Evolutionary conservation across 2,797 vertebrate genomes (phyloP).

Genomic region (Allobates femoralis): DNA sequence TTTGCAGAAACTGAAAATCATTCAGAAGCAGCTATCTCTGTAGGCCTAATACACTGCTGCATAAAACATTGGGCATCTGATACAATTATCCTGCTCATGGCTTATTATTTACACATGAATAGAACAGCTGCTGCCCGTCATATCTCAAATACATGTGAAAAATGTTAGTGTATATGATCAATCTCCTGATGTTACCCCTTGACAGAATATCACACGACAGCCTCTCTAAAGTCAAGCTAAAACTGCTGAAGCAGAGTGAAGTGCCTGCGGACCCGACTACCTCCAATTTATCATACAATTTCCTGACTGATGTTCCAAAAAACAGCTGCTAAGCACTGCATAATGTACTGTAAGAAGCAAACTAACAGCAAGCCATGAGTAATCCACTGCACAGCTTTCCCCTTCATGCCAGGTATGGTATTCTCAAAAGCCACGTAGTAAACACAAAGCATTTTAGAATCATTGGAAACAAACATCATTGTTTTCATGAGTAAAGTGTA

Average conservation of each 20-base stretch:
- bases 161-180: conserved; percentile 70
- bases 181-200: conserved; percentile 72
- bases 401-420: not conserved
- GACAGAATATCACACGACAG: conserved; percentile 77
- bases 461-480: not conserved
- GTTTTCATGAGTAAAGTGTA: not conserved
- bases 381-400: conserved; percentile 27
- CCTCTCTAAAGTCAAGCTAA: conserved; percentile 78
- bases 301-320: conserved; percentile 83
- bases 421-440: not conserved
- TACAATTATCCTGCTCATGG: conserved; percentile 70
- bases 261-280: conserved; percentile 77
- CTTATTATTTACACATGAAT: conserved; percentile 79
- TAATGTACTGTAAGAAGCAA: conserved; percentile 78
- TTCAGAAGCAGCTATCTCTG: conserved; percentile 67
- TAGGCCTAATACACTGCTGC: conserved; percentile 52
- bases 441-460: not conserved
- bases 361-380: conserved; percentile 67
- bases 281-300: conserved; percentile 84
- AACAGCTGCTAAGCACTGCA: conserved; percentile 83
- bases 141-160: conserved; percentile 74
- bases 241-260: conserved; percentile 84
- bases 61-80: conserved; percentile 68
- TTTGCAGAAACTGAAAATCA: conserved; percentile 66
- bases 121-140: conserved; percentile 71